Evolutionary conservation across 1,140 invertebrate species (phyloP).

Genomic region (Drosophila subpulchrella): DNA sequence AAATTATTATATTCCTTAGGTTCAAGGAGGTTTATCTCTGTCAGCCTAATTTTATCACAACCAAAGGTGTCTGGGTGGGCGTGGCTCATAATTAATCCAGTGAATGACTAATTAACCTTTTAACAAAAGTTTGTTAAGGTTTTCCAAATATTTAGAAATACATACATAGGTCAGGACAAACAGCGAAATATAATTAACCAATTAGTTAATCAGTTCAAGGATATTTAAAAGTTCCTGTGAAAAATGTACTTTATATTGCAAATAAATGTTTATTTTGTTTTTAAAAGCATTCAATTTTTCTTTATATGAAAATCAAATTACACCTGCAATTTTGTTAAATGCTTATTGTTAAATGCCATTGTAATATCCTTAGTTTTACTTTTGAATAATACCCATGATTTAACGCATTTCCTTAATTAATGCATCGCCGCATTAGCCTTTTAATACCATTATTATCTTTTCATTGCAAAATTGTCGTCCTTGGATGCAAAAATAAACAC

Average conservation of each 20-base stretch:
- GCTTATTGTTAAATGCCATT: too few relatives aligned
- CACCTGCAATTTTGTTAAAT: too few relatives aligned
- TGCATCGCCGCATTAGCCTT: neutral
- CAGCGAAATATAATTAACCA: neutral
- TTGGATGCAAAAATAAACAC: neutral
- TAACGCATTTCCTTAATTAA: neutral
- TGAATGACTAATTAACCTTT: slow-evolving; percentile 50
- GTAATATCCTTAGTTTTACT: neutral
- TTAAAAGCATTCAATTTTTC: too few relatives aligned
- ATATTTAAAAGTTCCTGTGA: too few relatives aligned
- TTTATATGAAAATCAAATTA: too few relatives aligned
- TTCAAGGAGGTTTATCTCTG: slow-evolving; percentile 7
- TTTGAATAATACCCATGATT: neutral
- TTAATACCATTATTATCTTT: neutral
- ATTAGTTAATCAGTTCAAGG: too few relatives aligned
- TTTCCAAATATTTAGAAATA: slow-evolving; percentile 20
- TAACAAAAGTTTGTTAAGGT: slow-evolving; percentile 9
- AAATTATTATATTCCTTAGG: neutral
- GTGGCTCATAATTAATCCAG: slow-evolving; percentile 30
- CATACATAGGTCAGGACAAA: neutral
- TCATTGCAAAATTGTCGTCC: neutral
- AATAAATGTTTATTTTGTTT: too few relatives aligned
- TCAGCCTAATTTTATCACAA: neutral
- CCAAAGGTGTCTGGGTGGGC: slow-evolving; percentile 20
- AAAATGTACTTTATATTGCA: too few relatives aligned